phyloP scores from a whole-genome alignment of 2,113 vertebrate species.

The Procavia capensis region DNA sequence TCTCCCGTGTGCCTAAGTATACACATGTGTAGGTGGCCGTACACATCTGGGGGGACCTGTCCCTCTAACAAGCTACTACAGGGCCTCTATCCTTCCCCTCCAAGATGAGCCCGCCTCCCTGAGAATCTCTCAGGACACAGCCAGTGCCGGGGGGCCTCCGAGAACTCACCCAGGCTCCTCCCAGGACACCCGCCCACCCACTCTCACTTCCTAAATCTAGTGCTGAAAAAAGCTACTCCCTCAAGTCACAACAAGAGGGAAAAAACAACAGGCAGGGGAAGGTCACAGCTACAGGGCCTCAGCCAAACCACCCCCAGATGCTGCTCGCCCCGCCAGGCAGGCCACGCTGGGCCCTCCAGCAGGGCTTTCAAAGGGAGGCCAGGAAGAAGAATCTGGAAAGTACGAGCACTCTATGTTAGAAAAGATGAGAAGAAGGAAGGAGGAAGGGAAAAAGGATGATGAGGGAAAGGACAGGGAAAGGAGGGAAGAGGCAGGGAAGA shows the following conservation, averaged over 20 bases:
- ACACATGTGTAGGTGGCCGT: not conserved
- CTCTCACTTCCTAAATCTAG: not conserved
- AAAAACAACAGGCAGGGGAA: no score
- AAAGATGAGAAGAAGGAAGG: not conserved
- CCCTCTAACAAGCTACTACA: not conserved
- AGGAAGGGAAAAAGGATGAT: no score
- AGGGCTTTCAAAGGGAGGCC: not conserved
- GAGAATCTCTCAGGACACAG: rapidly evolving
- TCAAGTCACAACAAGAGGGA: not conserved
- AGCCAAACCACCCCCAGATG: not conserved
- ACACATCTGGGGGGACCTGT: not conserved
- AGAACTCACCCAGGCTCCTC: not conserved
- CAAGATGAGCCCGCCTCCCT: not conserved
- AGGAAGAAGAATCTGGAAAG: not conserved
- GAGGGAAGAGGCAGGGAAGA: rapidly evolving
- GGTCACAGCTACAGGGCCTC: rapidly evolving
- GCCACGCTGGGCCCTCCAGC: not conserved
- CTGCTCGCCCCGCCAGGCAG: not conserved
- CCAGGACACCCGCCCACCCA: rapidly evolving
- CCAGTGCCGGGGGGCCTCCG: not conserved
- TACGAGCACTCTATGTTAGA: not conserved
- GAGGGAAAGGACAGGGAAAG: rapidly evolving
- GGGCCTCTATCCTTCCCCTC: not conserved
- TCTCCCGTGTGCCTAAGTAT: no score
- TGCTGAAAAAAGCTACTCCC: not conserved